Conservation (phyloP, 1,140 invertebrate species). For the Helicoverpa zea region DNA sequence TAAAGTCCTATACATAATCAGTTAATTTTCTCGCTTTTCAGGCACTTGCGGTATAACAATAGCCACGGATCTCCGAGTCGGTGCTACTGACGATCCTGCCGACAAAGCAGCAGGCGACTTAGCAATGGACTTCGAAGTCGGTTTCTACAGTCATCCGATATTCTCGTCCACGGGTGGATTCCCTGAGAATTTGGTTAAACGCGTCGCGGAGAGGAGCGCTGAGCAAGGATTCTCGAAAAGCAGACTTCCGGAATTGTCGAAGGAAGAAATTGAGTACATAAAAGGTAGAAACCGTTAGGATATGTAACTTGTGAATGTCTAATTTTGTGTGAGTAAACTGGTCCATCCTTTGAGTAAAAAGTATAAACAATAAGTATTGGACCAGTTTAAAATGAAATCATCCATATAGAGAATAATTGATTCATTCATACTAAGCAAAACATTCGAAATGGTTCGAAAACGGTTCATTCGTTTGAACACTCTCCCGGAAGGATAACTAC, state of each 20-base stretch:
- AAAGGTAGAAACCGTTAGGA: constrained; percentile 71
- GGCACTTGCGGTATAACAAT: constrained; percentile 70
- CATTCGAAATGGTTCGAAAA: too few relatives aligned
- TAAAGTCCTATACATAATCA: too few relatives aligned
- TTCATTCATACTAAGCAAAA: too few relatives aligned
- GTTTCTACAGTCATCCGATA: constrained; percentile 73
- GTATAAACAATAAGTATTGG: too few relatives aligned
- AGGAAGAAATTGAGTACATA: constrained; percentile 87
- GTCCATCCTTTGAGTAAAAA: too few relatives aligned
- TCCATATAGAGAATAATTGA: too few relatives aligned
- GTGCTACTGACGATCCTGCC: constrained; percentile 57
- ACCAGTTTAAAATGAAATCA: too few relatives aligned
- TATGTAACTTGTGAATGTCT: background rate
- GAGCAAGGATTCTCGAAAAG: constrained; percentile 78
- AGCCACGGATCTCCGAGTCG: constrained; percentile 67
- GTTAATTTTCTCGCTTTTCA: constrained; percentile 46
- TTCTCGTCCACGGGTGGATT: constrained; percentile 87
- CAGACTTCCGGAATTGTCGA: constrained; percentile 80
- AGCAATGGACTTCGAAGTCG: constrained; percentile 70
- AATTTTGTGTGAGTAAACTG: too few relatives aligned
- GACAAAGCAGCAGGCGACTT: constrained; percentile 65
- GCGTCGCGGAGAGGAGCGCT: constrained; percentile 75
- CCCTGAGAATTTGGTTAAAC: constrained; percentile 82
- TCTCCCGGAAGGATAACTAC: too few relatives aligned
- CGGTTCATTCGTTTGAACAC: too few relatives aligned